phyloP scores from a whole-genome alignment of 2,888 invertebrate species.

The Bedellia somnulentella region DNA sequence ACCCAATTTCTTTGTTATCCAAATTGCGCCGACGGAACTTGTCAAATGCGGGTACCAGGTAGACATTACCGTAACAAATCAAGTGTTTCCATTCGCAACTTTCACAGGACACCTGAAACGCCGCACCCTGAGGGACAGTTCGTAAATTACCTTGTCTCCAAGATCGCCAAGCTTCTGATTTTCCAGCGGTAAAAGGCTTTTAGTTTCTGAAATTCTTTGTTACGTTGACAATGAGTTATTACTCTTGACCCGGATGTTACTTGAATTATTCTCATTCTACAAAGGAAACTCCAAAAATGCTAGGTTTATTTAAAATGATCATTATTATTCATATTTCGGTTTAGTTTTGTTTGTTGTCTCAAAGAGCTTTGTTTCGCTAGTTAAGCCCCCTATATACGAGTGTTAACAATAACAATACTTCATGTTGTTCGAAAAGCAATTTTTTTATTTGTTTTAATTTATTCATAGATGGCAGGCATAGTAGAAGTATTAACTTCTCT shows the following conservation, averaged over 20 bases:
- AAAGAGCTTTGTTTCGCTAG: no score
- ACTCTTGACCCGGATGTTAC: conserved; percentile 1
- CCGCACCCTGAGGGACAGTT: background rate
- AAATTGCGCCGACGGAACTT: no score
- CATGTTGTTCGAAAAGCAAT: no score
- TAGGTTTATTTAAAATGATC: background rate
- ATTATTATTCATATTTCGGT: background rate
- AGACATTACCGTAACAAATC: background rate
- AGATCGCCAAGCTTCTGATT: conserved; percentile 3
- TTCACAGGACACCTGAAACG: background rate
- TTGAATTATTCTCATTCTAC: no score
- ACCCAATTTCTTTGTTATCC: no score
- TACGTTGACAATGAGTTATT: conserved; percentile 1
- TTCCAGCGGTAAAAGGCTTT: background rate
- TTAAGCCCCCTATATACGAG: no score
- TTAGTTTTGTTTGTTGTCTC: background rate
- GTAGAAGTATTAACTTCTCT: no score
- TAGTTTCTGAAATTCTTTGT: conserved; percentile 2
- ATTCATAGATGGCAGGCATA: no score
- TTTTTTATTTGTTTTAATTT: no score
- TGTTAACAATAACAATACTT: no score
- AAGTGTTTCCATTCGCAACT: conserved; percentile 3
- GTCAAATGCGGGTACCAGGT: background rate
- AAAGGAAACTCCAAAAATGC: no score
- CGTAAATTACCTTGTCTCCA: conserved; percentile 3